Percentiles rank a stretch among this genome's conserved stretches.
These are phyloP conservation scores for Miltochrista miniata DNA, from an alignment of 2,888 invertebrate species.

Conservation along the genomic window DNA sequence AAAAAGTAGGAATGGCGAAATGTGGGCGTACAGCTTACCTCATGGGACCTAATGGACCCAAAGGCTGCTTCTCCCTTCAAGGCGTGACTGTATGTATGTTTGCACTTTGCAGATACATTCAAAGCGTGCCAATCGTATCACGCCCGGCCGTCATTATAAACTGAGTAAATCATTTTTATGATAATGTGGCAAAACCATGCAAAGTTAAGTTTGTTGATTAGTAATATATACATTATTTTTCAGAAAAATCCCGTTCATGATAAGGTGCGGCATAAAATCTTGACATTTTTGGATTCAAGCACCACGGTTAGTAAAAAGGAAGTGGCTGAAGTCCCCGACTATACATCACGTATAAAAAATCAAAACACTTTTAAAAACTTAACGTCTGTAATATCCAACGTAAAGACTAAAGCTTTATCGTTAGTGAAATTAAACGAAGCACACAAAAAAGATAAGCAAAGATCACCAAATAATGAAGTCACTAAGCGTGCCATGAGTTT, in stretches of 20 bases:
- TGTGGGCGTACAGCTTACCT: too few relatives aligned
- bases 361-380: constrained; percentile 58
- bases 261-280: constrained; percentile 70
- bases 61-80: too few relatives aligned
- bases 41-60: too few relatives aligned
- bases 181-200: too few relatives aligned
- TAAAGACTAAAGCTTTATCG: constrained; percentile 80
- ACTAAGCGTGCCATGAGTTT: constrained; percentile 59
- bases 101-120: too few relatives aligned
- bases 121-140: too few relatives aligned
- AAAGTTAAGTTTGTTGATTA: neutral
- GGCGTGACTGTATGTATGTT: too few relatives aligned
- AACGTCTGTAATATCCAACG: constrained; percentile 77
- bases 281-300: constrained; percentile 71
- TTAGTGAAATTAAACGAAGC: constrained; percentile 71
- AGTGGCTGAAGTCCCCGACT: constrained; percentile 42
- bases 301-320: constrained; percentile 45
- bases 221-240: constrained; percentile 33
- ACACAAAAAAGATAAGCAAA: constrained; percentile 46
- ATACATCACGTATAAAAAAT: constrained; percentile 59
- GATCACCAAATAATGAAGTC: constrained; percentile 47
- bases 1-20: too few relatives aligned
- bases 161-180: too few relatives aligned
- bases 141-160: too few relatives aligned
- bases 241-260: constrained; percentile 79